Evolutionary conservation across 2,113 vertebrate genomes (phyloP), one percentile per base, ranked within the genome.

Genomic region (Coptodon bakossiorum): DNA sequence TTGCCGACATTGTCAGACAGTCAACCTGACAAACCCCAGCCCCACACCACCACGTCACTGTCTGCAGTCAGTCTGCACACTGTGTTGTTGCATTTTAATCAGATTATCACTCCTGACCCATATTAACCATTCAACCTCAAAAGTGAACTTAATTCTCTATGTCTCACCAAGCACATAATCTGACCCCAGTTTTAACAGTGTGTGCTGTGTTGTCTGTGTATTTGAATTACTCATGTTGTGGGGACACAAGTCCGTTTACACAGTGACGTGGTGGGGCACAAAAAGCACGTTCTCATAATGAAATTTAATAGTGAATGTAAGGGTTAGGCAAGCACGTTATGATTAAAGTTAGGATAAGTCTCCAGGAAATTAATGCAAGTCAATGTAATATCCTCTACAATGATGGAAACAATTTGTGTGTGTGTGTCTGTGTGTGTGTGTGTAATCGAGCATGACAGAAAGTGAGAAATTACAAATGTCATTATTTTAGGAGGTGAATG

Each of bases 41-140:
- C 73, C n/a, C 34, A 78, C 84, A 31, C 7, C 22, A 17, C 10
- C 71, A 50, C 63, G 52, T 85, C 71, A 43, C 73, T 61, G 54
- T 84, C 83, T 85, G 31, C 81, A 79, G 63, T 82, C 86, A 76
- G 79, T 85, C 87, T 81, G 79, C 73, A 80, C 73, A 56, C 22
- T 22, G 78, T 66, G 36, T 24, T 86, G 76, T 78, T 68, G 59
- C 78, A 84, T 92, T 91, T 88, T 90, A 91, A 93, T 95, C 90
- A 90, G 90, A 94, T 94, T 92, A 95, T 84, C 68, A 84, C 80
- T 88, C 80, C 1, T 91, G 92, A 94, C 88, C 92, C 85, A 94
- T 88, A 91, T 92, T 88, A 93, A 92, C 83, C 88, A 90, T 88
- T 90, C 82, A 87, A 76, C 87, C 87, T 89, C 56, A 88, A 56